These are phyloP conservation scores for Cercocebus atys DNA, from an alignment of 2,113 vertebrate species.

Conservation along the genomic window DNA sequence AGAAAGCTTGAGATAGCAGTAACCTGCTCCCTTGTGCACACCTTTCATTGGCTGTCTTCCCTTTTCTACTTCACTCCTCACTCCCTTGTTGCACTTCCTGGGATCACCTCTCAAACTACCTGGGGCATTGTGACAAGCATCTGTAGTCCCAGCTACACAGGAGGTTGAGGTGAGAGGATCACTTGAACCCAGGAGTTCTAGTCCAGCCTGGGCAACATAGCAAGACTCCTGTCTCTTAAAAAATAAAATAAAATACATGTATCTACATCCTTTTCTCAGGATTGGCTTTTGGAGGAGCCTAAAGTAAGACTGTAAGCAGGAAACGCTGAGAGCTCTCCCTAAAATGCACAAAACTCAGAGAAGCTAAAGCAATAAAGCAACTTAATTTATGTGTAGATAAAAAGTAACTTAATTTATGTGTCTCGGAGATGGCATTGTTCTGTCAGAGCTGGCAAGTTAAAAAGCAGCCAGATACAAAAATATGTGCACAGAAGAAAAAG, in stretches of 20 bases:
- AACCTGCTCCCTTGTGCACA: not conserved
- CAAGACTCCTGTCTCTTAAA: not conserved
- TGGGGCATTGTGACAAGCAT: not conserved
- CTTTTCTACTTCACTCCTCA: not conserved
- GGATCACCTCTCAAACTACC: not conserved
- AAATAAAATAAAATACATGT: not conserved
- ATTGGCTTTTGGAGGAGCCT: not conserved
- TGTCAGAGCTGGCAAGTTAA: not conserved
- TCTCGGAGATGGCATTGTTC: conserved; percentile 7
- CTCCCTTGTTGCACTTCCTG: not conserved
- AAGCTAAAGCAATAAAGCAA: not conserved
- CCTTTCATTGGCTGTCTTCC: not conserved
- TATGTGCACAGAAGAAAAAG: not conserved
- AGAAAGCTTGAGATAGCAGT: not conserved
- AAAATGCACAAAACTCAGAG: not conserved
- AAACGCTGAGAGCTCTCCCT: not conserved
- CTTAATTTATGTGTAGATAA: not conserved
- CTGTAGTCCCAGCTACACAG: not conserved
- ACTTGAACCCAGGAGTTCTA: not conserved
- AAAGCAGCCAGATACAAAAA: conserved; percentile 1
- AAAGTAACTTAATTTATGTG: not conserved
- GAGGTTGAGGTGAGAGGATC: not conserved
- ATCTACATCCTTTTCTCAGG: not conserved
- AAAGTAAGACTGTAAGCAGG: not conserved
- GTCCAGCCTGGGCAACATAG: not conserved